These are phyloP conservation scores for Procambarus virginalis DNA, from an alignment of 1,140 invertebrate species.

Conservation along the genomic window DNA sequence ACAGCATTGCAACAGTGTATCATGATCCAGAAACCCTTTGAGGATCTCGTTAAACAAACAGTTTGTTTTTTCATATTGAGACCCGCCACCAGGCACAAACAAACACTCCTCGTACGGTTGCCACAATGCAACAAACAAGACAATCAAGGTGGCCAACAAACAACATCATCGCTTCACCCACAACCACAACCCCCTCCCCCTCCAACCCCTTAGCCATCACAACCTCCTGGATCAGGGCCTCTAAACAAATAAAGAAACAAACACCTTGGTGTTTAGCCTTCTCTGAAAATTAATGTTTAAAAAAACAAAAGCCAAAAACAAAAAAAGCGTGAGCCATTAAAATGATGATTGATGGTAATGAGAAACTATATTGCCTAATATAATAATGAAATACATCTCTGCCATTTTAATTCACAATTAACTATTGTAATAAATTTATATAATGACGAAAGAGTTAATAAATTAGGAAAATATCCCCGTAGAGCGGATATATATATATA, in stretches of 20 bases:
- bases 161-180: not conserved
- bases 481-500: too few species aligned
- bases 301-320: too few species aligned
- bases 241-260: not conserved
- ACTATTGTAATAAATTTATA: not conserved
- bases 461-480: not conserved
- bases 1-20: too few species aligned
- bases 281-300: not conserved
- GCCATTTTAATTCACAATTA: not conserved
- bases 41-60: too few species aligned
- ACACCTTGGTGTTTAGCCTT: not conserved
- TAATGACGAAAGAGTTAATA: not conserved
- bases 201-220: too few species aligned
- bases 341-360: not conserved
- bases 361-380: not conserved
- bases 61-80: too few species aligned
- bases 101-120: slow-evolving; percentile 6
- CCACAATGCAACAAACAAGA: not conserved
- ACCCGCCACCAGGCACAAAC: not conserved
- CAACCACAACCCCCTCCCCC: not conserved
- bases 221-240: too few species aligned
- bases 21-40: too few species aligned
- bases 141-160: not conserved
- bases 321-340: not conserved
- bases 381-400: not conserved